Percentiles rank a stretch among this genome's conserved stretches.
Conservation (phyloP, 2,113 vertebrate genomes). For the Paramisgurnus dabryanus region DNA sequence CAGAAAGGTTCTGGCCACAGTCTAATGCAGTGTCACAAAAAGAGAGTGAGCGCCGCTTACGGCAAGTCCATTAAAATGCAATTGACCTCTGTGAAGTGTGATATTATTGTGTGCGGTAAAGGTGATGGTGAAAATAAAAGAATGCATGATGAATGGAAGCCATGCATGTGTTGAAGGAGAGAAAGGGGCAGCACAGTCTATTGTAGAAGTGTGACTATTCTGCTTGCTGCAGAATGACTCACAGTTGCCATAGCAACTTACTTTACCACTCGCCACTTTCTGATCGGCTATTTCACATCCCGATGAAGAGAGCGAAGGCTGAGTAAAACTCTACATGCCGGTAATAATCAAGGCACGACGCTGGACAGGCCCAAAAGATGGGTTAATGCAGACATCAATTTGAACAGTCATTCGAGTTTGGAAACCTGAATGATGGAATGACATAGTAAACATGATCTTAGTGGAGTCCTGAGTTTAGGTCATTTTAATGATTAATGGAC, state of each 20-base stretch:
- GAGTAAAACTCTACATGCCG: constrained; percentile 41
- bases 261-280: constrained; percentile 67
- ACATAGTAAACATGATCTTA: neutral
- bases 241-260: constrained; percentile 77
- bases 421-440: neutral
- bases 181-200: constrained; percentile 52
- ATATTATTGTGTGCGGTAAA: neutral
- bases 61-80: neutral
- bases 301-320: constrained; percentile 4
- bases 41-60: neutral
- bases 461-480: neutral
- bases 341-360: constrained; percentile 39
- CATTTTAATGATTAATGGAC: neutral
- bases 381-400: neutral
- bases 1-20: neutral
- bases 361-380: constrained; percentile 29
- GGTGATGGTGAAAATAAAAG: neutral
- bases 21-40: too few species aligned
- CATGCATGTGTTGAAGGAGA: constrained; percentile 19
- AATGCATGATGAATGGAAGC: neutral
- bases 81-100: neutral
- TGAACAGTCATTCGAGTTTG: too few species aligned
- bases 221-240: constrained; percentile 77
- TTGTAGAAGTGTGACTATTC: constrained; percentile 66
- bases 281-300: constrained; percentile 60